Percentiles rank a stretch among this genome's conserved stretches.
Conservation (phyloP, 1,140 invertebrate species). For the Metopolophium dirhodum region DNA sequence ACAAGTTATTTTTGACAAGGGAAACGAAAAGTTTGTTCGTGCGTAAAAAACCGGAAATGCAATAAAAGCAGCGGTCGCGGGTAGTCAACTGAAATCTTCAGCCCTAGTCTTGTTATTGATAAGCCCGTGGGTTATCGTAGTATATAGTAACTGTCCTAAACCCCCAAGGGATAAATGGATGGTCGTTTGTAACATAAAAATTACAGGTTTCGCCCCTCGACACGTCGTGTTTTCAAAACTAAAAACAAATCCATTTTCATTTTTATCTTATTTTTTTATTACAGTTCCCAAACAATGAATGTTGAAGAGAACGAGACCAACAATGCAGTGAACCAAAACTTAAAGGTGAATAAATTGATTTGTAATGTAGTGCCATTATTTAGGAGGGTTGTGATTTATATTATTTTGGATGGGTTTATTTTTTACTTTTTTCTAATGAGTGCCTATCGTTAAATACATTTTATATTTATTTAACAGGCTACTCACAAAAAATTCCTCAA, state of each 20-base stretch:
- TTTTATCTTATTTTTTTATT: conserved; percentile 42
- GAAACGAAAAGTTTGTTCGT: conserved; percentile 11
- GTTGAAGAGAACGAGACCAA: background rate
- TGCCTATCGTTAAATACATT: background rate
- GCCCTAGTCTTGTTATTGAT: conserved; percentile 27
- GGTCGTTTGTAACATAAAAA: conserved; percentile 49
- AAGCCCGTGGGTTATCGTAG: background rate
- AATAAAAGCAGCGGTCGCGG: conserved; percentile 41
- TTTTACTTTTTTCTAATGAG: background rate
- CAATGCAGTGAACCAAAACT: background rate
- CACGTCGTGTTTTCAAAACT: conserved; percentile 20
- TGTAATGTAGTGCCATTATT: background rate
- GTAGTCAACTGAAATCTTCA: conserved; percentile 39
- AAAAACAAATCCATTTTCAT: conserved; percentile 38
- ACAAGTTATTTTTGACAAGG: background rate
- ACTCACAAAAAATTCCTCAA: conserved; percentile 73
- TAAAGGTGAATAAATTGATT: conserved; percentile 37
- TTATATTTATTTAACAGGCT: conserved; percentile 58
- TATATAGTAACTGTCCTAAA: background rate
- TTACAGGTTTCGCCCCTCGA: conserved; percentile 36
- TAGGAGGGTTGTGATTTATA: background rate
- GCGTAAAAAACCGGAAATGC: conserved; percentile 30
- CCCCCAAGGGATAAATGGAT: conserved; percentile 6
- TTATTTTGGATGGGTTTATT: background rate
- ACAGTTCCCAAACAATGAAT: background rate